These are phyloP conservation scores for Hemistola chrysoprasaria DNA, from an alignment of 2,888 invertebrate genomes.

Conservation along the genomic window DNA sequence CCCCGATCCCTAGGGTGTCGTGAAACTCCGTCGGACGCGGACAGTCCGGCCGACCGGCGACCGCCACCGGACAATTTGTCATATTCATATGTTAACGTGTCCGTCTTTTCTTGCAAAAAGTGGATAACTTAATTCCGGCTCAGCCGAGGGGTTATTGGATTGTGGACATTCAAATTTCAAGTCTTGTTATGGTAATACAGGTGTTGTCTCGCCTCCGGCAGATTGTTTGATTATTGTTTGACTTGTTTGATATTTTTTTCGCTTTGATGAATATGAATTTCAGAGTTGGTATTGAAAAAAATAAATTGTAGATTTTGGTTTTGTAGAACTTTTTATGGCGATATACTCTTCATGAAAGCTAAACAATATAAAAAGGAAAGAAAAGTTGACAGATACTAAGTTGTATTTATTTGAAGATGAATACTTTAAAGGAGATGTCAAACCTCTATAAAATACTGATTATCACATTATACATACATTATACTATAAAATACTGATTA, in stretches of 20 bases:
- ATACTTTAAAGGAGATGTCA: too few species aligned
- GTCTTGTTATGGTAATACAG: slow-evolving; percentile 81
- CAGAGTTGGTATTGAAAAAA: too few species aligned
- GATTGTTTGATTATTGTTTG: slow-evolving; percentile 38
- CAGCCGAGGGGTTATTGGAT: slow-evolving; percentile 70
- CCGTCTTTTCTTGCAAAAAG: slow-evolving; percentile 81
- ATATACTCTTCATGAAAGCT: too few species aligned
- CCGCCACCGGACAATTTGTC: slow-evolving; percentile 80
- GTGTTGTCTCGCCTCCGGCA: slow-evolving; percentile 70
- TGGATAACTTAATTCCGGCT: slow-evolving; percentile 77
- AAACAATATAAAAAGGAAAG: too few species aligned
- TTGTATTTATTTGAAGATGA: too few species aligned
- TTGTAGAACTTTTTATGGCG: too few species aligned
- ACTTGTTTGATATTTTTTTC: slow-evolving; percentile 15
- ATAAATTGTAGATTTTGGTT: too few species aligned
- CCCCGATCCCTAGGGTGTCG: slow-evolving; percentile 76
- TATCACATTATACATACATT: too few species aligned
- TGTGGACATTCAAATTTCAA: slow-evolving; percentile 79
- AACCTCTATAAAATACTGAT: too few species aligned
- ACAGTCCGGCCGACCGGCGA: slow-evolving; percentile 53
- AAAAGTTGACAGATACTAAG: too few species aligned
- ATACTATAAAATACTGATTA: too few species aligned
- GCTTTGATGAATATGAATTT: neutral
- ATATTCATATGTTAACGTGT: slow-evolving; percentile 82
- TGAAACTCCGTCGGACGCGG: slow-evolving; percentile 73